Base-by-base conservation (phyloP, 1,140 invertebrate genomes). In the Batillaria attramentaria region DNA sequence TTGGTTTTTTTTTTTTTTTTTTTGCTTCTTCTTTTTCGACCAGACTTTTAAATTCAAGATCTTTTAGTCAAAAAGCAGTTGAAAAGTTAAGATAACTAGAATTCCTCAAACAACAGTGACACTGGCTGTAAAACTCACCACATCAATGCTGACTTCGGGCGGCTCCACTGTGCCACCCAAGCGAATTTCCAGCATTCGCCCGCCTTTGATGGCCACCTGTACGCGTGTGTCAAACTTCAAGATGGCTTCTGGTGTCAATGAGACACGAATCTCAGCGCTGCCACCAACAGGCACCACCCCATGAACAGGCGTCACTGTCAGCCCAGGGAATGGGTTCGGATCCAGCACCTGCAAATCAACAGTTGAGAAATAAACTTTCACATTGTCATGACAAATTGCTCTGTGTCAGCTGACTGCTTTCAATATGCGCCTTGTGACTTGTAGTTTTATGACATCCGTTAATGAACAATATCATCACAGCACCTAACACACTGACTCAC, bases 151-250 rank as follows among this genome's bases (percentile, higher is more conserved):
- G 16, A 91, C 86, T 50, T 79, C 73, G 24, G 91, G 91, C 13
- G 89, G 84, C 68, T 91, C 88, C 46, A 91, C 90, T 39, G 85
- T 88, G 5, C 91, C 91, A 24, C 89, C 88, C 81, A 91, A 86
- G 33, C 91, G 83, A 5, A 91, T 81, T 50, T 90, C 89, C 37
- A 91, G 77, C n/a, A 81, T 86, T 77, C 86, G 87, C 18, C 88
- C 82, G 28, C 87, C 87, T 76, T 89, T 88, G 72, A 91, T 89
- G 42, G 88, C 83, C 42, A 91, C 84, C 60, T 88, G 84, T 42
- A 91, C 82, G 18, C 84, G 79, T n/a, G 89, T 89, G 80, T 91
- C 91, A 87, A 91, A 91, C 84, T 91, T 91, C 3, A 91, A 79
- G 50, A 91, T 84, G 28, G 87, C 87, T 43, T 85, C 81, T 46